Conservation (phyloP, 2,797 vertebrate species). For the Protonibea diacanthus region DNA sequence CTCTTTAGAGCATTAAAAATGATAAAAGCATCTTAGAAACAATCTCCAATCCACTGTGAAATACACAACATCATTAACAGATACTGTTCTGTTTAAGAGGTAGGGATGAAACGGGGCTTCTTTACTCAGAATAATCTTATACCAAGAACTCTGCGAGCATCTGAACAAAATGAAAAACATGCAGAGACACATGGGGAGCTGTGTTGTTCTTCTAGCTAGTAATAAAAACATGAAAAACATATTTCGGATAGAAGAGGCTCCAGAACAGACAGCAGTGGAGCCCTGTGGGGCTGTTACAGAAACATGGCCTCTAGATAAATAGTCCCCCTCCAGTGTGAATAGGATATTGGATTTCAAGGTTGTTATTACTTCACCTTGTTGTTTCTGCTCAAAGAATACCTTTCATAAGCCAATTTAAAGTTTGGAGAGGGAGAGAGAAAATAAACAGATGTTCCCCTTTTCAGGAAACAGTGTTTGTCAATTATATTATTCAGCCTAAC, state of each 20-base stretch:
- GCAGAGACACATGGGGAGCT: constrained; percentile 2
- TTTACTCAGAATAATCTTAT: constrained; percentile 5
- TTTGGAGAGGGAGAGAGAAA: constrained; percentile 22
- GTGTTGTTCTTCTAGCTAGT: constrained; percentile 28
- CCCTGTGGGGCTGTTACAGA: constrained; percentile 46
- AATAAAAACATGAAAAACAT: constrained; percentile 67
- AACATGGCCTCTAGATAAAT: constrained; percentile 60
- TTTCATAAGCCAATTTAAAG: constrained; percentile 46
- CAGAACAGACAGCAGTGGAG: constrained; percentile 42
- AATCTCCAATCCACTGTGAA: not conserved
- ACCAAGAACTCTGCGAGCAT: constrained; percentile 11
- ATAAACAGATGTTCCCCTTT: constrained; percentile 10
- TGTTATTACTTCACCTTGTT: constrained; percentile 63
- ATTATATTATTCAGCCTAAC: not conserved
- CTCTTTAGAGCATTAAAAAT: constrained; percentile 1
- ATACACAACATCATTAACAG: constrained; percentile 4
- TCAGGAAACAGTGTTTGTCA: not conserved
- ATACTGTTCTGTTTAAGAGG: not conserved
- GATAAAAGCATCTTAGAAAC: not conserved
- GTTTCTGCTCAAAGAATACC: constrained; percentile 45
- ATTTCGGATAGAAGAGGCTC: constrained; percentile 42
- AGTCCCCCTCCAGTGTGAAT: constrained; percentile 35
- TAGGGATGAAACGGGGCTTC: not conserved
- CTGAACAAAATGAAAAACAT: constrained; percentile 21
- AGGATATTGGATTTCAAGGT: constrained; percentile 72